Conservation (phyloP, 2,113 vertebrate genomes). For the Stegostoma tigrinum region DNA sequence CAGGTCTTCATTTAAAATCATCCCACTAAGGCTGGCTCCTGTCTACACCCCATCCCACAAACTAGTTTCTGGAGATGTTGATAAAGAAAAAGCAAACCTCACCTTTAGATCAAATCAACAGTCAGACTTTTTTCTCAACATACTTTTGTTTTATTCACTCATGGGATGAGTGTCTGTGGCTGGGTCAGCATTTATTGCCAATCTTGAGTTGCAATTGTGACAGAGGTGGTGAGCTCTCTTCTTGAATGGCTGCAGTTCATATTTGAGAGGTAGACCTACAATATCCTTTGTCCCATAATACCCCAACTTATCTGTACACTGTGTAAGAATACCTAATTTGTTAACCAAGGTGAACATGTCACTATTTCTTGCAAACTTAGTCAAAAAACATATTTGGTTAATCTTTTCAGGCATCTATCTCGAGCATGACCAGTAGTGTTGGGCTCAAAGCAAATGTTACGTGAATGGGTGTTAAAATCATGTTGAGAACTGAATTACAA, state of each 20-base stretch:
- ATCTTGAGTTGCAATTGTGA: no score
- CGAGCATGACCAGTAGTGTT: neutral
- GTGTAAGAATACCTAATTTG: no score
- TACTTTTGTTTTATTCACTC: no score
- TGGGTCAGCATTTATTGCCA: no score
- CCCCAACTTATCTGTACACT: neutral
- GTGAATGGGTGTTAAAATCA: neutral
- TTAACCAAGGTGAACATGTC: neutral
- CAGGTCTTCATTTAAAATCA: neutral
- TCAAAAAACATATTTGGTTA: neutral
- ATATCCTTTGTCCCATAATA: neutral
- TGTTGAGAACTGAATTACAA: neutral
- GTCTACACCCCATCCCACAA: neutral
- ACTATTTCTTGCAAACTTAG: neutral
- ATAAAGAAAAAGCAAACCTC: neutral
- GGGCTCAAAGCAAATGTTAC: neutral
- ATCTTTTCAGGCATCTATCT: neutral
- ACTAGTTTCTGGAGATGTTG: neutral
- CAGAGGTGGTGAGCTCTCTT: no score
- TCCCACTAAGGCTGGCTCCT: neutral
- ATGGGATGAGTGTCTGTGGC: no score
- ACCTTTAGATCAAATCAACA: neutral
- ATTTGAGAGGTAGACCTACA: no score
- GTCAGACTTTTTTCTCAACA: neutral
- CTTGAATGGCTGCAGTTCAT: no score